Evolutionary conservation across 2,888 invertebrate species (phyloP), one percentile per base, ranked within the genome.

Genomic region (Hipparchia sbordonii): DNA sequence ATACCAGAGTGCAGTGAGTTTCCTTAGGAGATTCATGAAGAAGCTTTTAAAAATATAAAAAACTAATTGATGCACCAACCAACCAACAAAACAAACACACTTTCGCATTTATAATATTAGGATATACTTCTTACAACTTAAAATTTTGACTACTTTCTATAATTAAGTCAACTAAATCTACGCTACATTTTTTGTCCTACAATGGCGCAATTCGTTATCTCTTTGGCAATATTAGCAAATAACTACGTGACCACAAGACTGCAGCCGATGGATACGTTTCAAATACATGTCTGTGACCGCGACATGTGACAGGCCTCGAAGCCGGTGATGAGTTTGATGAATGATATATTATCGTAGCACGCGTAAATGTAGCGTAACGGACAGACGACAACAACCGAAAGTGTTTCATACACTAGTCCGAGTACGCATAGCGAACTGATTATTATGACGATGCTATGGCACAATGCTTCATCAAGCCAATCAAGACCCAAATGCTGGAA

Each of bases 221-320:
- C 63, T 63, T 66, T 71, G 71, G 71, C 71, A 71, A 66, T 71
- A 52, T n/a, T 46, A 39, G 45, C 45, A 6, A 57, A 62, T 46
- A 48, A n/a, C 8, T 1, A 39, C 61, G 45, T 33, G 13, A n/a
- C 6, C 2, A 39, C 54, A 13, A n/a, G 13, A 39, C 51, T 23
- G 59, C n/a, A 45, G 70, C 12, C 59, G 66, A 71, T 59, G 46
- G 71, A 71, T 60, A 59, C 48, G 66, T 59, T 66, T 60, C 48
- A 71, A 66, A 69, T 61, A 69, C 52, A 48, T 39, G 52, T 57
- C 9, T 71, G 65, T 62, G 70, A 62, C 54, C 52, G 39, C 52
- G 57, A 57, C 59, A 59, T 65, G 56, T 65, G 71, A 71, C 57
- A 57, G 67, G 46, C 57, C 57, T 13, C 67, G 57, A 9, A 57